Evolutionary conservation across 2,888 invertebrate species (phyloP).

Genomic region (Volucella inflata): DNA sequence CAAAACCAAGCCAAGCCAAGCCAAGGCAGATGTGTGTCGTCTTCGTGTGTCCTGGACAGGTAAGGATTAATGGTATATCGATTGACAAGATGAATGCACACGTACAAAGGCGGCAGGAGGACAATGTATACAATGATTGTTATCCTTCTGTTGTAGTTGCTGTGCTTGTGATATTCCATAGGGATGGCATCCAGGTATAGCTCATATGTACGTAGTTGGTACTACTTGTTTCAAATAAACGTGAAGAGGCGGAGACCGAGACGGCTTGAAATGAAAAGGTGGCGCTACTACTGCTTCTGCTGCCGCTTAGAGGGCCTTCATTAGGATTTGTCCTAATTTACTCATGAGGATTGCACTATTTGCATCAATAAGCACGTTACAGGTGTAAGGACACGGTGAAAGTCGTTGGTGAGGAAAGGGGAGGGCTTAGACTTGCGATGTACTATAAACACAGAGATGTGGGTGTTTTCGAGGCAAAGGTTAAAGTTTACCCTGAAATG

Average conservation of each 20-base stretch:
- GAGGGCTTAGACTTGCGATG: slow-evolving; percentile 19
- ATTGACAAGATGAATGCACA: slow-evolving; percentile 74
- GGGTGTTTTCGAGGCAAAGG: slow-evolving; percentile 49
- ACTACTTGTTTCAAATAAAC: background rate
- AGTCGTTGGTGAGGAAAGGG: slow-evolving; percentile 45
- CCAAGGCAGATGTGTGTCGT: slow-evolving; percentile 43
- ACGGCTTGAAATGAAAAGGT: slow-evolving; percentile 27
- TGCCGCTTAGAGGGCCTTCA: slow-evolving; percentile 60
- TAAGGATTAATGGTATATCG: slow-evolving; percentile 72
- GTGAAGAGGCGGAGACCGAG: background rate
- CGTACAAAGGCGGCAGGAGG: slow-evolving; percentile 54
- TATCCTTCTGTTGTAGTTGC: slow-evolving; percentile 33
- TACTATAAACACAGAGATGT: slow-evolving; percentile 2
- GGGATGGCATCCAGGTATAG: slow-evolving; percentile 32
- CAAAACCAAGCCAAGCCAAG: slow-evolving; percentile 7
- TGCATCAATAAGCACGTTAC: slow-evolving; percentile 70
- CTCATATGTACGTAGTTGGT: background rate
- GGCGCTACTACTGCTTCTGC: background rate
- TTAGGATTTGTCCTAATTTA: slow-evolving; percentile 74
- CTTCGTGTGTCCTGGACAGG: slow-evolving; percentile 58
- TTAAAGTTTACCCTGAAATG: slow-evolving; percentile 65
- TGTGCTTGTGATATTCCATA: slow-evolving; percentile 39
- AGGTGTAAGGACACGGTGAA: slow-evolving; percentile 34
- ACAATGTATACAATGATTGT: slow-evolving; percentile 52
- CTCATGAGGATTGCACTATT: slow-evolving; percentile 70